Conservation (phyloP, 2,797 vertebrate genomes). For the Heliangelus exortis region DNA sequence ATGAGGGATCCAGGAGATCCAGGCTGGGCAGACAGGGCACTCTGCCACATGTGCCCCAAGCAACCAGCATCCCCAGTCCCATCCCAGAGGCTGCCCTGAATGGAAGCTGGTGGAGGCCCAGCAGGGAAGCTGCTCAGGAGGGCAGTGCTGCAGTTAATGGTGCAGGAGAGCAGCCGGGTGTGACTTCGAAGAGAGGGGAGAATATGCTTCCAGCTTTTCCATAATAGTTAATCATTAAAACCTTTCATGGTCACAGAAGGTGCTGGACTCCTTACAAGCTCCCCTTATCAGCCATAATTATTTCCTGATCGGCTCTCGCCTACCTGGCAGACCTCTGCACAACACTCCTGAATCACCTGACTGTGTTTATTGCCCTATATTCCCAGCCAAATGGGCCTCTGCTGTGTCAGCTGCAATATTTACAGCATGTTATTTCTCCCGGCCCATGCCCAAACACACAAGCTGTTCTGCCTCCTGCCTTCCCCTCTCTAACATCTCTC, state of each 20-base stretch:
- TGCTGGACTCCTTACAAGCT: constrained; percentile 39
- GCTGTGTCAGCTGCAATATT: constrained; percentile 48
- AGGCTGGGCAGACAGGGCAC: not conserved
- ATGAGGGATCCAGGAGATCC: not conserved
- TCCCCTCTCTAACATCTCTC: not conserved
- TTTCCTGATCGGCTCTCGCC: constrained; percentile 44
- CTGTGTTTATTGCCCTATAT: constrained; percentile 52
- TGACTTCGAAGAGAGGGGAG: not conserved
- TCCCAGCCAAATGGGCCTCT: constrained; percentile 39
- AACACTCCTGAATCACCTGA: constrained; percentile 58
- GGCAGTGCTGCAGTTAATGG: not conserved
- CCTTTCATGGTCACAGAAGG: constrained; percentile 22
- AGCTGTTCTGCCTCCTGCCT: not conserved
- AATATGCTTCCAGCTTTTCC: constrained; percentile 21
- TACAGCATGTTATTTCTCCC: not conserved
- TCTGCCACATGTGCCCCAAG: not conserved
- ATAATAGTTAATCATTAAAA: constrained; percentile 54
- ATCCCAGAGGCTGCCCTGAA: not conserved
- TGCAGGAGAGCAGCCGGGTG: not conserved
- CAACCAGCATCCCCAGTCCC: not conserved
- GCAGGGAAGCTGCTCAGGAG: not conserved
- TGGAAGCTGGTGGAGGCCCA: not conserved
- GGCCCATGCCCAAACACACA: not conserved
- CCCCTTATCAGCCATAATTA: constrained; percentile 55
- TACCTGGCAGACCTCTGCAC: constrained; percentile 1